phyloP scores from a whole-genome alignment of 2,888 invertebrate species.

The Cistogaster globosa region DNA sequence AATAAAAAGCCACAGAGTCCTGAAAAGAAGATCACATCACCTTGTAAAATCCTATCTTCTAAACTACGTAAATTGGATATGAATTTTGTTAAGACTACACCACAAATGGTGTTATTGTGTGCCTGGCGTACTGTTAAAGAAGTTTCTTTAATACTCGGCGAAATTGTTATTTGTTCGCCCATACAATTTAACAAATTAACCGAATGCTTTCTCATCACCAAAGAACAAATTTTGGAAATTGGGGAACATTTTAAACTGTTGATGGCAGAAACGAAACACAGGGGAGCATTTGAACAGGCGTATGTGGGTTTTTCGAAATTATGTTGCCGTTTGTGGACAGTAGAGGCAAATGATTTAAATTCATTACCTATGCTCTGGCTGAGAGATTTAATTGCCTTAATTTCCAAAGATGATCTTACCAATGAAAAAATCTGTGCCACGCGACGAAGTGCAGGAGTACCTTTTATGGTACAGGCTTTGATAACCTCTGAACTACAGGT shows the following conservation, averaged over 20 bases:
- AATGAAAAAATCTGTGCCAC: slow-evolving; percentile 88
- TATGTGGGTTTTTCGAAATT: slow-evolving; percentile 93
- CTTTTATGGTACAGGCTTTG: slow-evolving; percentile 93
- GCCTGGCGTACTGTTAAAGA: slow-evolving; percentile 98
- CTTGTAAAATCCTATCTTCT: slow-evolving; percentile 71
- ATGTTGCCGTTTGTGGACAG: slow-evolving; percentile 86
- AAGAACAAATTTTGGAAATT: slow-evolving; percentile 84
- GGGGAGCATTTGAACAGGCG: slow-evolving; percentile 98
- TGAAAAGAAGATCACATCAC: slow-evolving; percentile 68
- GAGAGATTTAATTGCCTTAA: slow-evolving; percentile 84
- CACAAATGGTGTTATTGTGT: slow-evolving; percentile 95
- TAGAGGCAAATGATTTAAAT: slow-evolving; percentile 83
- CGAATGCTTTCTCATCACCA: slow-evolving; percentile 76
- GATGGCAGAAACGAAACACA: slow-evolving; percentile 91
- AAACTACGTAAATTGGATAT: slow-evolving; percentile 74
- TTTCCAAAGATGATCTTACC: slow-evolving; percentile 83
- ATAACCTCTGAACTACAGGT: slow-evolving; percentile 89
- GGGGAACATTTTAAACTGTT: slow-evolving; percentile 88
- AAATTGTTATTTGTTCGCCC: slow-evolving; percentile 85
- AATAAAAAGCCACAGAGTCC: neutral
- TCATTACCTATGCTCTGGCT: slow-evolving; percentile 87
- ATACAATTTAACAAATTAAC: slow-evolving; percentile 78
- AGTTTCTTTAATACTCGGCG: slow-evolving; percentile 88
- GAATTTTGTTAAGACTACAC: slow-evolving; percentile 84
- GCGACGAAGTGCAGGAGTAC: slow-evolving; percentile 95